Conservation (phyloP, 2,797 vertebrate genomes). For the Rousettus madagascariensis region DNA sequence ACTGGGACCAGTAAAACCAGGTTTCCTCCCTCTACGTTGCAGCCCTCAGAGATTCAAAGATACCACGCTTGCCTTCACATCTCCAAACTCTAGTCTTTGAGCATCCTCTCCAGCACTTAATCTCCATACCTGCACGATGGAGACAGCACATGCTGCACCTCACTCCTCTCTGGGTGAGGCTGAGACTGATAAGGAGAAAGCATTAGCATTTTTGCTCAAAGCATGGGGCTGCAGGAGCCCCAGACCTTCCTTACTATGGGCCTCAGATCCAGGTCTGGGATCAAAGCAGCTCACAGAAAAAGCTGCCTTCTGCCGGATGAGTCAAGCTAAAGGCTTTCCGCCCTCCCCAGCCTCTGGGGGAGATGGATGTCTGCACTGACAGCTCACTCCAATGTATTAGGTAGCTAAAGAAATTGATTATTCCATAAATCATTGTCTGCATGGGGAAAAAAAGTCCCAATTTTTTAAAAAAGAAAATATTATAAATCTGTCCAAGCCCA, state of each 20-base stretch:
- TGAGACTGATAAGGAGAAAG: neutral
- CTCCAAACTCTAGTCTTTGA: neutral
- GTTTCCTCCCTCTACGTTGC: neutral
- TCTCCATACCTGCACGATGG: neutral
- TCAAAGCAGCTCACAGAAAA: neutral
- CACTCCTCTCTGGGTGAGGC: neutral
- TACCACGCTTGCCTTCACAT: neutral
- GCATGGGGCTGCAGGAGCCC: neutral
- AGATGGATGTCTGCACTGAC: slow-evolving; percentile 91
- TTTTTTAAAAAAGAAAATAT: slow-evolving; percentile 84
- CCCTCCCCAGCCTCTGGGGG: slow-evolving; percentile 78
- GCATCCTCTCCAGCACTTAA: neutral
- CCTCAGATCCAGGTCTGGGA: neutral
- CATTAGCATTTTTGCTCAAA: neutral
- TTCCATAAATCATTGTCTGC: slow-evolving; percentile 91
- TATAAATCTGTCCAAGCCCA: slow-evolving; percentile 87
- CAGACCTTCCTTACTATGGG: neutral
- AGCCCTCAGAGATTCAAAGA: neutral
- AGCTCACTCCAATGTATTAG: slow-evolving; percentile 91
- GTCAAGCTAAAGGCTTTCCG: neutral
- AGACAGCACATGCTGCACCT: accelerated
- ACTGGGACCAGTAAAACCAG: neutral
- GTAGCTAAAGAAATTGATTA: slow-evolving; percentile 95
- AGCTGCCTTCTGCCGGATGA: neutral
- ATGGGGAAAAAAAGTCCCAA: slow-evolving; percentile 81